Evolutionary conservation across 2,888 invertebrate genomes (phyloP).

Genomic region (Coenonympha glycerion): DNA sequence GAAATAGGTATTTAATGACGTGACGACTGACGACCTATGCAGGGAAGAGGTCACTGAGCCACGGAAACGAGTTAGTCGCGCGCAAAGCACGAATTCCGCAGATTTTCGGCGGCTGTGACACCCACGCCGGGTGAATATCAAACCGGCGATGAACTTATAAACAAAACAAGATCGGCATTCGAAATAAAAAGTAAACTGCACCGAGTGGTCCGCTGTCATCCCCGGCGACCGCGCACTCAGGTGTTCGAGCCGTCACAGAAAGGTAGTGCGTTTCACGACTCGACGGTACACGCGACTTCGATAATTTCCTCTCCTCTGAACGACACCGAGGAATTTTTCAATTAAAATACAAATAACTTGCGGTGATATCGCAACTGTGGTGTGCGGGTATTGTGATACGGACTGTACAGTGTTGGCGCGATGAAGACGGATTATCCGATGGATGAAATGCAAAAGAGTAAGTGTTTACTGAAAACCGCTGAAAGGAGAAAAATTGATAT

Average conservation of each 20-base stretch:
- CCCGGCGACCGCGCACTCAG: constrained; percentile 42
- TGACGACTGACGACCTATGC: no score
- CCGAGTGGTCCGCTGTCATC: constrained; percentile 41
- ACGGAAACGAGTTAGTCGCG: neutral
- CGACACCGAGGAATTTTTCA: constrained; percentile 53
- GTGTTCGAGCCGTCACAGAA: constrained; percentile 53
- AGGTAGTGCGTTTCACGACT: constrained; percentile 45
- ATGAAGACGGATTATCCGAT: constrained; percentile 75
- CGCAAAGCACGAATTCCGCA: constrained; percentile 15
- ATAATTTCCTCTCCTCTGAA: constrained; percentile 31
- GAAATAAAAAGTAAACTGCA: constrained; percentile 57
- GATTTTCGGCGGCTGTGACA: constrained; percentile 21
- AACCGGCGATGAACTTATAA: constrained; percentile 35
- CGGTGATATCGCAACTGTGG: constrained; percentile 52
- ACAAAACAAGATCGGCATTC: constrained; percentile 37
- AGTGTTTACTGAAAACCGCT: constrained; percentile 36
- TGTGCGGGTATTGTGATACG: constrained; percentile 38
- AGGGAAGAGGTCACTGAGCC: no score
- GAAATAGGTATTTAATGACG: no score
- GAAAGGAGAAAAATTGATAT: neutral
- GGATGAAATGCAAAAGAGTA: constrained; percentile 74
- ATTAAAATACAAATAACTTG: constrained; percentile 56
- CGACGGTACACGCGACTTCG: constrained; percentile 15
- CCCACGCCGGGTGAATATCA: constrained; percentile 29
- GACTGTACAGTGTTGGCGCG: constrained; percentile 54